Evolutionary conservation across 2,113 vertebrate genomes (phyloP), one percentile per base, ranked within the genome.

Genomic region (Cyprinodon brontotheroides): DNA sequence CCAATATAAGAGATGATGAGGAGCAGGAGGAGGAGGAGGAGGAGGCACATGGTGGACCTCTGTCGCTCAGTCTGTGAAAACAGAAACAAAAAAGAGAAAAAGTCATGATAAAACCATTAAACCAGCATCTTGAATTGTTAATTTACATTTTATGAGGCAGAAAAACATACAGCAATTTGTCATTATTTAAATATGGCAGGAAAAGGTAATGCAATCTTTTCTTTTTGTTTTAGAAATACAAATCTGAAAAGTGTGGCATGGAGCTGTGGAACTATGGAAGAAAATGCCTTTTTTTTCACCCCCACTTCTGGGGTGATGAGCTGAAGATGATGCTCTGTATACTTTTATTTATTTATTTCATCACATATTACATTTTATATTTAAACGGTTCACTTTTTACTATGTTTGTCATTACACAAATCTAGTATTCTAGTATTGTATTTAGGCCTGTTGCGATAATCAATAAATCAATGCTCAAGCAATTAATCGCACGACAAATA

Each of bases 51-150:
- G 61, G 59, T 43, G 65, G 61, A 62, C 68, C 82, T 82, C 74
- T 37, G 70, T 17, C 8, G 22, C 50, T 90, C 80, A 90, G 81
- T 90, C 90, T 92, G 86, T 20, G 29, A 48, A 86, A 6, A 74
- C 2, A 72, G 15, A 38, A 37, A 40, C 2, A 61, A 1, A 41
- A 8, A 20, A 0, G 3, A 8, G 45, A 60, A 12, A 11, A 53
- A 4, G 13, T 53, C 15, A 53, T 6, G 5, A 6, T 20, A 53
- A 29, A 14, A 67, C 14, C 11, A 61, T 62, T 62, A 38, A 62
- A 62, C 29, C 29, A 29, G 29, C 29, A 29, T 29, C 29, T 29
- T 29, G 29, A 29, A 29, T 29, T 29, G 29, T 39, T 36, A 12
- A 39, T 9, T 38, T 3, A 13, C 12, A 37, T 50, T 50, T 50